Evolutionary conservation across 2,888 invertebrate species (phyloP).

Genomic region (Acrobasis suavella): DNA sequence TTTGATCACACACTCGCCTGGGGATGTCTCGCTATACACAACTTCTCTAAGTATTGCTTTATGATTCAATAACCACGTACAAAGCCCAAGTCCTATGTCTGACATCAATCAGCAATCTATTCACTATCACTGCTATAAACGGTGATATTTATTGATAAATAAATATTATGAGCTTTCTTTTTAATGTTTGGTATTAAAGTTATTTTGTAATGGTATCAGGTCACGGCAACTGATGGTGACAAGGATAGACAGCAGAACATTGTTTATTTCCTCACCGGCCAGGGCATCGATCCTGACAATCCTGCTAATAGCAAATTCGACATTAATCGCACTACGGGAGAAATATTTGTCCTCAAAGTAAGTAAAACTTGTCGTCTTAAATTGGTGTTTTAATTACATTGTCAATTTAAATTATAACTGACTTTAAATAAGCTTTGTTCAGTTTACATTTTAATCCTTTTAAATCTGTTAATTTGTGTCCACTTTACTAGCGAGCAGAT

Average conservation of each 20-base stretch:
- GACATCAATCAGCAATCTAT: background rate
- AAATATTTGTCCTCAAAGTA: constrained; percentile 97
- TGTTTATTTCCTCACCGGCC: constrained; percentile 97
- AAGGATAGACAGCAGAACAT: constrained; percentile 97
- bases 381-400: no score
- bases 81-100: constrained; percentile 1
- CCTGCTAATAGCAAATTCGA: constrained; percentile 98
- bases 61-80: constrained; percentile 39
- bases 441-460: no score
- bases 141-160: no score
- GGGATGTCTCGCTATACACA: background rate
- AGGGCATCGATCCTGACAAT: constrained; percentile 97
- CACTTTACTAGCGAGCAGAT: constrained; percentile 35
- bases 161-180: background rate
- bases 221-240: constrained; percentile 97
- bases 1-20: constrained; percentile 1
- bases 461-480: no score
- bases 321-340: constrained; percentile 96
- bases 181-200: constrained; percentile 3
- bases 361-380: constrained; percentile 40
- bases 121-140: background rate
- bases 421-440: no score
- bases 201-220: constrained; percentile 80
- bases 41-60: constrained; percentile 28
- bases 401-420: no score